These are phyloP conservation scores for Aspiorhynchus laticeps DNA, from an alignment of 2,113 vertebrate genomes.

Conservation along the genomic window DNA sequence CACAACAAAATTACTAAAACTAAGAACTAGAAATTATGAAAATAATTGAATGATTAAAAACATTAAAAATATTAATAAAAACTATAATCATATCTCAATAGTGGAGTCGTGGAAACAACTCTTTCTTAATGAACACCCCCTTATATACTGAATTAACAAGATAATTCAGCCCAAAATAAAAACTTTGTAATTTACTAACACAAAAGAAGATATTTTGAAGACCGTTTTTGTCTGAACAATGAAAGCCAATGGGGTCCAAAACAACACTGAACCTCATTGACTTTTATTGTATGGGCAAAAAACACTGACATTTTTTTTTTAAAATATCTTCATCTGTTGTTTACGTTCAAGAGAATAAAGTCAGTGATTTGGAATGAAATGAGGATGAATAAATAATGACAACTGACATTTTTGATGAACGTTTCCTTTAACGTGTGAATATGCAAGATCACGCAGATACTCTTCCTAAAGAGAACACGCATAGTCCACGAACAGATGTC, in stretches of 20 bases:
- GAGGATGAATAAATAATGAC: neutral
- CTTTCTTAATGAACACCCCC: neutral
- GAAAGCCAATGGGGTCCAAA: neutral
- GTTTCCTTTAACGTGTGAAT: neutral
- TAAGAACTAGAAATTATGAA: no score
- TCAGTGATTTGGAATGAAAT: neutral
- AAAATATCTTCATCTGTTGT: neutral
- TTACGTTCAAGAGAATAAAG: neutral
- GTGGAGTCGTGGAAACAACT: neutral
- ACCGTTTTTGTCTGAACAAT: neutral
- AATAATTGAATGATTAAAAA: no score
- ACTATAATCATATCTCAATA: no score
- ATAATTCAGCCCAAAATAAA: neutral
- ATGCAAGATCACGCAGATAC: neutral
- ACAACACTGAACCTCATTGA: neutral
- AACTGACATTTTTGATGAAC: neutral
- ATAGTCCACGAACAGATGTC: constrained; percentile 50
- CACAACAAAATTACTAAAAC: no score
- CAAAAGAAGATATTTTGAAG: neutral
- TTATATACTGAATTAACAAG: neutral
- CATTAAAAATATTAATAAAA: no score
- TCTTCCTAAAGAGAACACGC: constrained; percentile 19
- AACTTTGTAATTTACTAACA: neutral
- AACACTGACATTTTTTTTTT: neutral
- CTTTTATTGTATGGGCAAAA: neutral